Evolutionary conservation across 1,140 invertebrate species (phyloP), one percentile per base, ranked within the genome.

Genomic region (Psix sp.): DNA sequence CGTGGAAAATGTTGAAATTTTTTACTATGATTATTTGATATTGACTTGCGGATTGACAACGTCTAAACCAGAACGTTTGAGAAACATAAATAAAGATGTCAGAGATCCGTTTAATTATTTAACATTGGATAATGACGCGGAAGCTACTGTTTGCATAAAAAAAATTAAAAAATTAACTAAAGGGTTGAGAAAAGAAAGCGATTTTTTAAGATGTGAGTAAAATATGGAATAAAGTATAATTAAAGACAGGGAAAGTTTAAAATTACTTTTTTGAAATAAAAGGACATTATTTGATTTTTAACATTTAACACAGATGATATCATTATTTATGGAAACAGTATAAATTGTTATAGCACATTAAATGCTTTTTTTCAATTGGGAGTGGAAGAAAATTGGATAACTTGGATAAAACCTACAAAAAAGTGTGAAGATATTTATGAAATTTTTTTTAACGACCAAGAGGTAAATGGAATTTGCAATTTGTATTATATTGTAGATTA

Each of bases 11-110:
- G 85, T 87, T 16, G 85, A 85, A 2, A 79, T 85, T 1, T 79
- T 92, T 26, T 82, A 81, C 14, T 92, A 92, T 66, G 91, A 92
- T 76, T 88, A 90, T 63, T 77, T 93, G 6, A 83, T 92, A 4
- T 63, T 93, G 17, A 88, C 89, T 2, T 89, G 89, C 62, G 91
- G 91, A 0, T 78, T 89, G 17, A 90, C 92, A 71, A 92, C 90
- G 70, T 87, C 0, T n/a, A 39, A 89, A 59, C 90, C 90, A 0
- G 80, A 84, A 9, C 87, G 88, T 66, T 59, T 81, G 46, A 76
- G 81, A 49, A 62, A 87, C 17, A 82, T 16, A 70, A 88, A 87
- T 0, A 80, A 20, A 1, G 45, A 20, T 6, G 40, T 5, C 2
- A 14, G 33, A 89, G 40, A 79, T 78, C 2, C 88, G 91, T 59